Conservation (phyloP, 2,797 vertebrate genomes). For the Phataginus tetradactyla region DNA sequence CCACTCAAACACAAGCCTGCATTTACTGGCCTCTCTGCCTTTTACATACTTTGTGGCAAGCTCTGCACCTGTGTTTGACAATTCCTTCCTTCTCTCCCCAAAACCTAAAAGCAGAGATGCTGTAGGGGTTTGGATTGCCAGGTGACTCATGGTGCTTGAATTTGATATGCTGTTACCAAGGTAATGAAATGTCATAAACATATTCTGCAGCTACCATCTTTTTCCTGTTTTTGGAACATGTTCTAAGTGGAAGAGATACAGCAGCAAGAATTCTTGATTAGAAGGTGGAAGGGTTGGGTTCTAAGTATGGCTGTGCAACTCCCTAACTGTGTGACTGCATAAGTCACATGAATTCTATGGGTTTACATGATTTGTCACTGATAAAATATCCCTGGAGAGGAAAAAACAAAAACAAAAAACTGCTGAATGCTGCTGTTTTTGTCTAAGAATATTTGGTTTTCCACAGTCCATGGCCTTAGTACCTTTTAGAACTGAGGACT, state of each 20-base stretch:
- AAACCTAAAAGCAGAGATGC: conserved; percentile 37
- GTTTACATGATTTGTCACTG: neutral
- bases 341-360: neutral
- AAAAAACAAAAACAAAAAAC: neutral
- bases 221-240: conserved; percentile 1
- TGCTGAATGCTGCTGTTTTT: neutral
- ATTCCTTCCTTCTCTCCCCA: neutral
- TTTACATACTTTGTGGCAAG: neutral
- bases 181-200: neutral
- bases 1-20: neutral
- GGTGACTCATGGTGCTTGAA: neutral
- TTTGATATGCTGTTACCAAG: neutral
- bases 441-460: neutral
- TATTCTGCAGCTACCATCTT: conserved; percentile 14
- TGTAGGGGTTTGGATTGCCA: neutral
- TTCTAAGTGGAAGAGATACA: neutral
- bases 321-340: neutral
- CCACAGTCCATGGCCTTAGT: neutral
- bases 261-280: neutral
- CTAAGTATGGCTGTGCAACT: neutral
- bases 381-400: neutral
- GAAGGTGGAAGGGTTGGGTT: neutral
- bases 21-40: neutral
- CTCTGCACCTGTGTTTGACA: neutral
- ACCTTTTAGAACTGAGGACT: neutral